These are phyloP conservation scores for Notoglanidium macrostoma DNA, from an alignment of 2,797 vertebrate genomes.

Conservation along the genomic window DNA sequence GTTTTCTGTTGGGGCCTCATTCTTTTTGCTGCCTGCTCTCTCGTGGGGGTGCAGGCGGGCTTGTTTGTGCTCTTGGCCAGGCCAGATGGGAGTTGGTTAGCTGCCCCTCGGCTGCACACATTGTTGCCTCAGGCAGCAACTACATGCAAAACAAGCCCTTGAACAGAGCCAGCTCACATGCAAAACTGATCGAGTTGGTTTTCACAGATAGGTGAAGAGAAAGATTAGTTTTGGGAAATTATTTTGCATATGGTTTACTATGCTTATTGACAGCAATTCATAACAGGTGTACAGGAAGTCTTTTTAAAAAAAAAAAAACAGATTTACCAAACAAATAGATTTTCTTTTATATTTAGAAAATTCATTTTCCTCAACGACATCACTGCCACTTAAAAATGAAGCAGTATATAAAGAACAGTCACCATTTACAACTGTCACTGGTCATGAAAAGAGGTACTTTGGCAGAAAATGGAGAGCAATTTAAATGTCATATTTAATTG, in stretches of 20 bases:
- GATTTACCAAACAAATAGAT: conserved; percentile 38
- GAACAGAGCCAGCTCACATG: conserved; percentile 72
- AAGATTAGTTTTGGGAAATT: conserved; percentile 63
- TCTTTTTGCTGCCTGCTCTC: conserved; percentile 52
- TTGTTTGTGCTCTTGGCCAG: conserved; percentile 61
- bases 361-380: conserved; percentile 19
- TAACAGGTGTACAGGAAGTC: conserved; percentile 8
- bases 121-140: conserved; percentile 63
- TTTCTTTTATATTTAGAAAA: conserved; percentile 15
- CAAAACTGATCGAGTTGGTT: conserved; percentile 58
- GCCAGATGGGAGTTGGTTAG: conserved; percentile 58
- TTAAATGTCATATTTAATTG: conserved; percentile 60
- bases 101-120: conserved; percentile 75
- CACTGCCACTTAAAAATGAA: conserved; percentile 37
- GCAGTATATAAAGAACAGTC: not conserved
- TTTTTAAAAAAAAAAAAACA: not conserved
- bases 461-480: conserved; percentile 51
- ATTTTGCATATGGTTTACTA: conserved; percentile 38
- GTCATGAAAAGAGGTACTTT: conserved; percentile 44
- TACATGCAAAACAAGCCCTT: conserved; percentile 79
- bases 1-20: conserved; percentile 50
- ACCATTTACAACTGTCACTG: conserved; percentile 24
- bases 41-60: conserved; percentile 44
- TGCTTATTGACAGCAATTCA: conserved; percentile 14
- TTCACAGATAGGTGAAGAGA: conserved; percentile 41